These are phyloP conservation scores for Parapsyche elsis DNA, from an alignment of 1,140 invertebrate species.

Conservation along the genomic window DNA sequence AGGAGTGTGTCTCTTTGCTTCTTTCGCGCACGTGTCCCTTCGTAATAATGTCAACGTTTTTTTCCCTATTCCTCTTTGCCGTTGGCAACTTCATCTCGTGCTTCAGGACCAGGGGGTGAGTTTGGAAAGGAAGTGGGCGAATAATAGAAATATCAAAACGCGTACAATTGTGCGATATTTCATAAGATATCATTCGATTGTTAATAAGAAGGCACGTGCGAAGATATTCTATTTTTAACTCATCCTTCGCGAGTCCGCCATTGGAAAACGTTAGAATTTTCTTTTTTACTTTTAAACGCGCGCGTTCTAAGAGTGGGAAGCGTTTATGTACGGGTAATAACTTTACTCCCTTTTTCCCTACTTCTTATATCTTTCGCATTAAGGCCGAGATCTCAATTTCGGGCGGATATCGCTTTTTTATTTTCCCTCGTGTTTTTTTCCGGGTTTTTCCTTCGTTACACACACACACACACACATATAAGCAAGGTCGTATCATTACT, in stretches of 20 bases:
- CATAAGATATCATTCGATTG: background rate
- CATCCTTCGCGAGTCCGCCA: background rate
- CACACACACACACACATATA: background rate
- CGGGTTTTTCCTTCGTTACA: conserved; percentile 21
- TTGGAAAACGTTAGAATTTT: background rate
- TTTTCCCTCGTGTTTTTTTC: conserved; percentile 22
- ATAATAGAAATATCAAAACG: conserved; percentile 30
- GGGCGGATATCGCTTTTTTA: conserved; percentile 38
- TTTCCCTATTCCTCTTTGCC: background rate
- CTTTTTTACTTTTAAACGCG: conserved; percentile 5
- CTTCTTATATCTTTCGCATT: conserved; percentile 42
- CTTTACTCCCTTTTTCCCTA: conserved; percentile 35
- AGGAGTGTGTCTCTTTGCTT: background rate
- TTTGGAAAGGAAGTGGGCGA: background rate
- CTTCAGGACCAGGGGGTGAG: too few relatives aligned
- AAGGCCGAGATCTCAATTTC: conserved; percentile 35
- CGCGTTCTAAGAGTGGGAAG: background rate
- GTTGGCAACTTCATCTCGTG: conserved; percentile 12
- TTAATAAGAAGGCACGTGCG: conserved; percentile 1
- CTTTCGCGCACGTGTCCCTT: conserved; percentile 3
- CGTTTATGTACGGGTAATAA: conserved; percentile 37
- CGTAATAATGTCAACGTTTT: conserved; percentile 29
- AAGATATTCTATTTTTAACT: background rate
- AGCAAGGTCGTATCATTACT: background rate
- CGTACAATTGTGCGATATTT: background rate